Percentiles rank a stretch among this genome's conserved stretches.
These are phyloP conservation scores for Dreissena rostriformis DNA, from an alignment of 1,140 invertebrate genomes.

Conservation along the genomic window DNA sequence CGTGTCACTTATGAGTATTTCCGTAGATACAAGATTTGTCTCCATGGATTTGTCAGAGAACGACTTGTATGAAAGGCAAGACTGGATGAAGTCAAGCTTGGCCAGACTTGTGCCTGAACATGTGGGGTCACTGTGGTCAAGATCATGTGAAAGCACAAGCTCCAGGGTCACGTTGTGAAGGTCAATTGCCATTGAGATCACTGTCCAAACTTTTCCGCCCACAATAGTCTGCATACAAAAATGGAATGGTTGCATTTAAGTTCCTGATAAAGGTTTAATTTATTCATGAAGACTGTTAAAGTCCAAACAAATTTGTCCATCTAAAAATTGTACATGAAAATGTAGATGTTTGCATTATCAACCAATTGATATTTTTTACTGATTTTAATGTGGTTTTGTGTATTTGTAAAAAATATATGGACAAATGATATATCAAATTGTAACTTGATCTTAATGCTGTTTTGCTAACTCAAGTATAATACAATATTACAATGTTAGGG, in stretches of 20 bases:
- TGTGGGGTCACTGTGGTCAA: conserved; percentile 58
- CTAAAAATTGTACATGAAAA: too few relatives aligned
- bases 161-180: conserved; percentile 93
- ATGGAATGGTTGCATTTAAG: not conserved
- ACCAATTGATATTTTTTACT: too few relatives aligned
- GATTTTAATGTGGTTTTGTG: too few relatives aligned
- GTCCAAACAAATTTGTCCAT: too few relatives aligned
- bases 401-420: too few relatives aligned
- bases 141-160: conserved; percentile 82
- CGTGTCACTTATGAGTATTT: conserved; percentile 93
- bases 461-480: too few relatives aligned
- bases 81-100: conserved; percentile 96
- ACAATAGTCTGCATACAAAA: conserved; percentile 76
- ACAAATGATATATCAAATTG: too few relatives aligned
- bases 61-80: conserved; percentile 90
- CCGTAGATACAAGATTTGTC: conserved; percentile 95
- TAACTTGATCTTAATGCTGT: too few relatives aligned
- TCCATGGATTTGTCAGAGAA: conserved; percentile 94
- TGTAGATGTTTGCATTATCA: too few relatives aligned
- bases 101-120: conserved; percentile 86
- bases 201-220: conserved; percentile 85
- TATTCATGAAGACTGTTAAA: too few relatives aligned
- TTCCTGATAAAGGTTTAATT: too few relatives aligned
- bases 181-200: conserved; percentile 90
- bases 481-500: too few relatives aligned